Conservation (phyloP, 2,113 vertebrate genomes). For the Empidonax alnorum region DNA sequence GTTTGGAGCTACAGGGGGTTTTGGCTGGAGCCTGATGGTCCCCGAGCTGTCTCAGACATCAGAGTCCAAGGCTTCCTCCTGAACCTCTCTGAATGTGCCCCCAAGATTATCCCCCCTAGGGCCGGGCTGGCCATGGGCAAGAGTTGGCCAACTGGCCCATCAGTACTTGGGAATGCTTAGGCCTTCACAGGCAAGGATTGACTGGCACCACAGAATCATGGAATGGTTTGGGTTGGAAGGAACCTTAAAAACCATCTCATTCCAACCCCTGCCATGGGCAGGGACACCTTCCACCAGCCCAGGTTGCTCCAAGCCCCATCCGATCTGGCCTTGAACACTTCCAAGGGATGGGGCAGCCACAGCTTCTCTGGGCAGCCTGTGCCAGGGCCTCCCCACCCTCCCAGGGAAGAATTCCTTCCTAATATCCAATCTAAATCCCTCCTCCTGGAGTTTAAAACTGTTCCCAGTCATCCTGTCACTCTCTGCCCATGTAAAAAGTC, state of each 20-base stretch:
- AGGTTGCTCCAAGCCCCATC: neutral
- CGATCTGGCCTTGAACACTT: accelerated
- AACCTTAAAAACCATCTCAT: neutral
- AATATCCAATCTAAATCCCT: neutral
- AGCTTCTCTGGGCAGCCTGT: neutral
- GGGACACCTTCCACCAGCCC: neutral
- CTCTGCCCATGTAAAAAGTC: neutral
- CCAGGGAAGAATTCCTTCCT: neutral
- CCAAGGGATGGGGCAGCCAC: neutral
- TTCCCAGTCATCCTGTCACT: neutral
- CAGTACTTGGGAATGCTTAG: neutral
- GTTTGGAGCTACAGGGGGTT: neutral
- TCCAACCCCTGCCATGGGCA: neutral
- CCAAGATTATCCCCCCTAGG: neutral
- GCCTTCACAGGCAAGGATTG: neutral
- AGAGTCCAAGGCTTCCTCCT: neutral
- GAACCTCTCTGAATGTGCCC: accelerated
- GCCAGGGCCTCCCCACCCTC: accelerated
- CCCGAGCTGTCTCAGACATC: neutral
- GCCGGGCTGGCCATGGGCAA: neutral
- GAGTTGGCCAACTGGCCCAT: neutral
- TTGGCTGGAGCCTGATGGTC: neutral
- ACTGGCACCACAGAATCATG: neutral
- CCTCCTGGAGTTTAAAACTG: neutral
- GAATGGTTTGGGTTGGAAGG: neutral